Percentiles rank a stretch among this genome's conserved stretches.
phyloP scores from a whole-genome alignment of 2,888 invertebrate species.

The Rotaria socialis region DNA sequence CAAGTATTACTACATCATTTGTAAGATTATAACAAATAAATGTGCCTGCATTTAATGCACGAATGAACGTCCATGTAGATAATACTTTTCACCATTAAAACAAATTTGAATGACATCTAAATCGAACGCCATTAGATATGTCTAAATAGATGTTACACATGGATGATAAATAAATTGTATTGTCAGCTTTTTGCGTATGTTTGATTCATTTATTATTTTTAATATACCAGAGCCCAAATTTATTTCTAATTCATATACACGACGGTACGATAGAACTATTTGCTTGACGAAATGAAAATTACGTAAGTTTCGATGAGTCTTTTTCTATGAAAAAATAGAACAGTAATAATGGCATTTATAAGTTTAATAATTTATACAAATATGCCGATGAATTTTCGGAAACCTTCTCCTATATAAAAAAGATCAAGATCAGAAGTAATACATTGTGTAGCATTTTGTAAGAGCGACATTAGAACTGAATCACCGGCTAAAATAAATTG shows the following conservation, averaged over 20 bases:
- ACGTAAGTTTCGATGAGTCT: neutral
- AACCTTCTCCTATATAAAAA: too few relatives aligned
- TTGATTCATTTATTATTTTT: neutral
- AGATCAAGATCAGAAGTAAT: neutral
- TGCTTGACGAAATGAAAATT: neutral
- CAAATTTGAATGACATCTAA: neutral
- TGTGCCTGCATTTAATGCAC: neutral
- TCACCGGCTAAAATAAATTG: neutral
- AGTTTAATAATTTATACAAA: neutral
- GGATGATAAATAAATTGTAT: neutral
- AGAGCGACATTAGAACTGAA: neutral
- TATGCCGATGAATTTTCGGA: neutral
- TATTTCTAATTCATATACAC: neutral
- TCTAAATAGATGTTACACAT: too few relatives aligned
- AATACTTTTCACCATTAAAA: neutral
- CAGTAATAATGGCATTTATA: neutral
- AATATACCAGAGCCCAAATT: neutral
- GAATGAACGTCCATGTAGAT: neutral
- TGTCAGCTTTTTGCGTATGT: neutral
- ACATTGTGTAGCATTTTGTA: neutral
- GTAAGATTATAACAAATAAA: conserved; percentile 19
- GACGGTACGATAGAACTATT: neutral
- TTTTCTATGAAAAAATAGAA: neutral
- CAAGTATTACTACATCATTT: neutral
- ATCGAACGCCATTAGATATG: neutral